These are phyloP conservation scores for Cheirogaleus medius DNA, from an alignment of 2,113 vertebrate genomes.

Conservation along the genomic window DNA sequence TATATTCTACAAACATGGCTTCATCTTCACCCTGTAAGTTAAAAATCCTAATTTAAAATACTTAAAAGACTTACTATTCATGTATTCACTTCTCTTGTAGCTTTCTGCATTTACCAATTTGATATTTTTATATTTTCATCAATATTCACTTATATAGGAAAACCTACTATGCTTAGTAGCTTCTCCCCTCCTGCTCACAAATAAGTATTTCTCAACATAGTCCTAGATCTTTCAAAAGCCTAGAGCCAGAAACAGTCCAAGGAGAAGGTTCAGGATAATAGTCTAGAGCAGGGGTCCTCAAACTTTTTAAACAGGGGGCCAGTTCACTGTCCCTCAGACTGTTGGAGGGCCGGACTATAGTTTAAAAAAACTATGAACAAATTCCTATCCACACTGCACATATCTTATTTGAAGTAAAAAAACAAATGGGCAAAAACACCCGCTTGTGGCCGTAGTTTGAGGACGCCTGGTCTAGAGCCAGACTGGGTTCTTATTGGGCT, in stretches of 20 bases:
- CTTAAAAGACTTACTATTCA: background rate
- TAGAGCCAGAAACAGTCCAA: background rate
- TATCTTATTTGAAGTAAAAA: no score
- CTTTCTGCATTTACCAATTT: background rate
- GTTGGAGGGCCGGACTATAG: no score
- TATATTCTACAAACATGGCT: constrained; percentile 99
- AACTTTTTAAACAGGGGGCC: no score
- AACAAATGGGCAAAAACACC: no score
- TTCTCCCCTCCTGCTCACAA: background rate
- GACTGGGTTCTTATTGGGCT: background rate
- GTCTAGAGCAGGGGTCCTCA: no score
- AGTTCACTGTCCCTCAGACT: no score
- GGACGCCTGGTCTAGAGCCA: background rate
- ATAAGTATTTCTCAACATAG: background rate
- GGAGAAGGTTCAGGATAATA: background rate
- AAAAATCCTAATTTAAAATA: constrained; percentile 33
- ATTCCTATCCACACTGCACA: no score
- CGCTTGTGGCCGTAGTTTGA: no score
- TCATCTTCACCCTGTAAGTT: constrained; percentile 95
- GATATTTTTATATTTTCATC: background rate
- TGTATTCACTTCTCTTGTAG: background rate
- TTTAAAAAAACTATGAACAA: no score
- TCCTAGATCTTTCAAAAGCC: background rate
- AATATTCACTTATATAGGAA: background rate
- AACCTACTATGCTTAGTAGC: background rate